phyloP scores from a whole-genome alignment of 2,888 invertebrate species.

The Shargacucullia verbasci region DNA sequence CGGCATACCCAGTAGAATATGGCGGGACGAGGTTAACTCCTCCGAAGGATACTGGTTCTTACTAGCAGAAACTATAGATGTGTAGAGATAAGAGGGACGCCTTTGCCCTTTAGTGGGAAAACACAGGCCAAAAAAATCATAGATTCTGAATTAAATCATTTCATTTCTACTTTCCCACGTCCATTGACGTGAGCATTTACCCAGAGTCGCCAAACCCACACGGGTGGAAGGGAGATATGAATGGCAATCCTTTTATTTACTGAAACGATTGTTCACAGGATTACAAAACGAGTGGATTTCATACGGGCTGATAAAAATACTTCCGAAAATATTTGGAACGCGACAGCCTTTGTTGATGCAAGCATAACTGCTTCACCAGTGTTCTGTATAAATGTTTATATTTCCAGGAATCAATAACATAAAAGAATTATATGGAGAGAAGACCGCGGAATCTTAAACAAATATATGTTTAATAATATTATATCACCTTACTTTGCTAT shows the following conservation, averaged over 20 bases:
- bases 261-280: slow-evolving; percentile 71
- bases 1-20: too few species aligned
- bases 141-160: background rate
- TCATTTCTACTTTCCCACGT: too few species aligned
- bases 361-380: slow-evolving; percentile 32
- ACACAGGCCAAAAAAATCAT: too few species aligned
- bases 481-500: background rate
- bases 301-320: slow-evolving; percentile 77
- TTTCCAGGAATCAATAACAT: slow-evolving; percentile 24
- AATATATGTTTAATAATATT: slow-evolving; percentile 17
- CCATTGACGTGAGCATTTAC: slow-evolving; percentile 52
- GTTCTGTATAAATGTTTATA: slow-evolving; percentile 21
- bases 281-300: slow-evolving; percentile 69
- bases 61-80: too few species aligned
- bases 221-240: slow-evolving; percentile 72
- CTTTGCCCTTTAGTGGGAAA: too few species aligned
- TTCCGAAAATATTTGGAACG: slow-evolving; percentile 47
- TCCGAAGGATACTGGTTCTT: too few species aligned
- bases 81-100: too few species aligned
- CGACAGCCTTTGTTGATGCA: slow-evolving; percentile 31
- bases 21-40: too few species aligned
- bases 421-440: slow-evolving; percentile 7
- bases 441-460: slow-evolving; percentile 7
- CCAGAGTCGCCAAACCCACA: slow-evolving; percentile 56
- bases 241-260: slow-evolving; percentile 71